Percentiles rank a stretch among this genome's conserved stretches.
Conservation (phyloP, 1,140 invertebrate species). For the Aphis craccivora region DNA sequence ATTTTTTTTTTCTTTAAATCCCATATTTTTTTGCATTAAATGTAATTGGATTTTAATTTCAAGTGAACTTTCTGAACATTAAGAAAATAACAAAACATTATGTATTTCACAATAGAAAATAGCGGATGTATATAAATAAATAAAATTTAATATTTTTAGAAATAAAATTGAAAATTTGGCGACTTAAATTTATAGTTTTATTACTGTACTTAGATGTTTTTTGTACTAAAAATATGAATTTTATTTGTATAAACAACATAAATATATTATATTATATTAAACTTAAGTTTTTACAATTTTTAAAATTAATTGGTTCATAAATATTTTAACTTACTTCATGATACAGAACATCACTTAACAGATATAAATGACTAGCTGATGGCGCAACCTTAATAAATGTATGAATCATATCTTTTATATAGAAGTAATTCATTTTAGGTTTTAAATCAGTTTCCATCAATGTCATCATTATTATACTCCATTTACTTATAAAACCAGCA, state of each 20-base stretch:
- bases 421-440: neutral
- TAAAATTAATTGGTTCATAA: neutral
- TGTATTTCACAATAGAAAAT: too few species aligned
- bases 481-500: neutral
- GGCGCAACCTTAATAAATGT: neutral
- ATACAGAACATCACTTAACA: neutral
- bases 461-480: neutral
- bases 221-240: too few species aligned
- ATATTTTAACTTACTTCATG: conserved; percentile 22
- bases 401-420: neutral
- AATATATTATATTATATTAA: neutral
- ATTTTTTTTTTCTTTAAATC: too few species aligned
- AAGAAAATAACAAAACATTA: too few species aligned
- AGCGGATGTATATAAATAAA: too few species aligned
- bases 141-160: too few species aligned
- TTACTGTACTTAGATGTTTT: neutral
- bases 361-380: conserved; percentile 9
- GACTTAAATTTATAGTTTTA: neutral
- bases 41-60: too few species aligned
- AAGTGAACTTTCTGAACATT: too few species aligned
- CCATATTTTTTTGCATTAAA: too few species aligned
- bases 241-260: neutral
- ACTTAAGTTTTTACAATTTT: neutral
- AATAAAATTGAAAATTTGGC: neutral
- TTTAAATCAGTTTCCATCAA: conserved; percentile 9